A percentile compares a stretch with the other conserved stretches of the same genome.
phyloP scores from a whole-genome alignment of 2,888 invertebrate genomes.

The Epinotia brunnichana region DNA sequence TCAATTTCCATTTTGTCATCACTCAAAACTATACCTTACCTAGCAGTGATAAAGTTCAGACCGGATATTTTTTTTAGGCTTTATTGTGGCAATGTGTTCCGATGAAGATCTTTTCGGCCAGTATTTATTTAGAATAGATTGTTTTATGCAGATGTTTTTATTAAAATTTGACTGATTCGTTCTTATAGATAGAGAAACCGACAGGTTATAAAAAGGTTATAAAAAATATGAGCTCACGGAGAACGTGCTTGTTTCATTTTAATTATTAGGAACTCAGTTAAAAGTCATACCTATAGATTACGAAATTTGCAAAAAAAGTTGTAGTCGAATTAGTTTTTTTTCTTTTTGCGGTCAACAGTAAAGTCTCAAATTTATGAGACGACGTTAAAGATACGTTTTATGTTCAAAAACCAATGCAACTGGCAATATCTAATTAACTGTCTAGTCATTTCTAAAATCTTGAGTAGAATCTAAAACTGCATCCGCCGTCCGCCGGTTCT shows the following conservation, averaged over 20 bases:
- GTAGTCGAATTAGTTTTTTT: not conserved
- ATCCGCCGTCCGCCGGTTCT: conserved; percentile 79
- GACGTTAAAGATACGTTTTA: conserved; percentile 35
- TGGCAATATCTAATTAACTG: conserved; percentile 78
- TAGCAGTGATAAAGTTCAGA: conserved; percentile 1
- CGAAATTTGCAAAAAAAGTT: not conserved
- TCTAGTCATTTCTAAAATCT: conserved; percentile 73
- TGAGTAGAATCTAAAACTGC: conserved; percentile 76
- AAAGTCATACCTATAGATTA: not conserved
- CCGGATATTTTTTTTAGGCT: conserved; percentile 50
- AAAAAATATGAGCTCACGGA: not conserved
- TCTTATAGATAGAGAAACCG: conserved; percentile 28
- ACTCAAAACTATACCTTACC: conserved; percentile 10
- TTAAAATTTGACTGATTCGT: conserved; percentile 47
- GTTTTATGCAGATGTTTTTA: conserved; percentile 73
- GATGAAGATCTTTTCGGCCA: conserved; percentile 60
- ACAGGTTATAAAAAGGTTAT: conserved; percentile 17
- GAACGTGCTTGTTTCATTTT: not conserved
- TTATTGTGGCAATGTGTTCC: conserved; percentile 75
- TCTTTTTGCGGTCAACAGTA: not conserved
- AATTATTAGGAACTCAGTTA: not conserved
- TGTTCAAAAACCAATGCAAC: conserved; percentile 64
- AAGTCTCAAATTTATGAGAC: conserved; percentile 1
- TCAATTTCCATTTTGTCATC: conserved; percentile 46
- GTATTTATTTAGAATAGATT: conserved; percentile 68